Evolutionary conservation across 2,113 vertebrate species (phyloP).

Genomic region (Alosa alosa): DNA sequence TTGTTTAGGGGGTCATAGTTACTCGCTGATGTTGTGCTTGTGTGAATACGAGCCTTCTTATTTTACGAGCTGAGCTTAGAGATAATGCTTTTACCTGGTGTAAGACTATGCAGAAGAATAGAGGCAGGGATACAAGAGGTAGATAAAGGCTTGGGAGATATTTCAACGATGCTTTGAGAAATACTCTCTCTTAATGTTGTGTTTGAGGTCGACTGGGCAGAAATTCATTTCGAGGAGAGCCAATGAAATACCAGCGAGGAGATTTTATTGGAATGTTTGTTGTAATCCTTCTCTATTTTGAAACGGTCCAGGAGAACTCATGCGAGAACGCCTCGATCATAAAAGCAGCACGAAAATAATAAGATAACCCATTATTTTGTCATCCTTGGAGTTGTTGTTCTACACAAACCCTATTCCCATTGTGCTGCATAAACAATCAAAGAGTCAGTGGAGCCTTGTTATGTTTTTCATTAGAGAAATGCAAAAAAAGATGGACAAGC

Average conservation of each 20-base stretch:
- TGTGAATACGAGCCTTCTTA: not conserved
- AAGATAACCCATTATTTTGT: slow-evolving; percentile 58
- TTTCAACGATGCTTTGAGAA: slow-evolving; percentile 45
- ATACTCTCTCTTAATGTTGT: slow-evolving; percentile 62
- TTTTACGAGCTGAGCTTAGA: not conserved
- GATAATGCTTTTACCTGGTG: slow-evolving; percentile 7
- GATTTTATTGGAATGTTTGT: slow-evolving; percentile 69
- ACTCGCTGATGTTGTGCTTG: slow-evolving; percentile 3
- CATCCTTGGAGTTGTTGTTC: slow-evolving; percentile 52
- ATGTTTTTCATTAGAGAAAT: not conserved
- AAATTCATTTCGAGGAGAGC: slow-evolving; percentile 64
- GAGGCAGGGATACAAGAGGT: slow-evolving; percentile 27
- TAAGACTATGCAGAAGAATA: slow-evolving; percentile 34
- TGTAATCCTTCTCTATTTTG: slow-evolving; percentile 70
- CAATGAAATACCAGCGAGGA: slow-evolving; percentile 66
- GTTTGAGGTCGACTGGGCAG: slow-evolving; percentile 64
- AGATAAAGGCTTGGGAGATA: slow-evolving; percentile 41
- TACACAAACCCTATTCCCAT: not conserved
- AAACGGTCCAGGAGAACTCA: slow-evolving; percentile 66
- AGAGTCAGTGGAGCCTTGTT: not conserved
- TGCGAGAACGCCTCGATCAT: slow-evolving; percentile 64
- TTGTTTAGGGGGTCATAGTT: not conserved
- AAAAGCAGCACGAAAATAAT: slow-evolving; percentile 11
- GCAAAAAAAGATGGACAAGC: not conserved
- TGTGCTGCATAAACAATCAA: not conserved